phyloP scores from a whole-genome alignment of 2,797 vertebrate species.

The Fundulus diaphanus region DNA sequence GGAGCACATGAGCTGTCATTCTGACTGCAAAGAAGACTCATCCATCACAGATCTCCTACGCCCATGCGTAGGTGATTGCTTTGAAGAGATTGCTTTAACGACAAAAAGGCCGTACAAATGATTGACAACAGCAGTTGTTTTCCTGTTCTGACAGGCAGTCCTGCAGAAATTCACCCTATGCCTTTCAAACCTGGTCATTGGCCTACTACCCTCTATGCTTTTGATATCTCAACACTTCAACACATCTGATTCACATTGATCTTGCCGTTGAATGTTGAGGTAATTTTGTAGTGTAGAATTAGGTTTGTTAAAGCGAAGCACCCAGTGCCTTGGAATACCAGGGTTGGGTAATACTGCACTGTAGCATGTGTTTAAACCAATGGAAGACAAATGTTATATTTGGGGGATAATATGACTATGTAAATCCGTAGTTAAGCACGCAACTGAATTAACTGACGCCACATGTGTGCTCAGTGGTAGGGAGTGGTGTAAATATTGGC shows the following conservation, averaged over 20 bases:
- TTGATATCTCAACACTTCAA: background rate
- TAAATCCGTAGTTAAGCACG: background rate
- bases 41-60: conserved; percentile 56
- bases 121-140: conserved; percentile 15
- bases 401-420: background rate
- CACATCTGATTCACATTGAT: background rate
- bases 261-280: background rate
- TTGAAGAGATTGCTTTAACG: background rate
- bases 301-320: background rate
- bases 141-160: conserved; percentile 35
- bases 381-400: background rate
- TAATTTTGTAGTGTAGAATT: background rate
- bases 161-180: conserved; percentile 20
- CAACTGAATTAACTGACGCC: background rate
- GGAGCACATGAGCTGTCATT: conserved; percentile 19
- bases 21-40: conserved; percentile 37
- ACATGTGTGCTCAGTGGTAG: background rate
- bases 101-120: conserved; percentile 2
- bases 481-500: background rate
- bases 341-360: background rate
- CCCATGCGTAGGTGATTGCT: conserved; percentile 28
- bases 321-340: background rate
- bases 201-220: background rate
- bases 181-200: conserved; percentile 9
- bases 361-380: background rate